Base-by-base conservation (phyloP, 2,113 vertebrate genomes). In the Oreotrochilus melanogaster region DNA sequence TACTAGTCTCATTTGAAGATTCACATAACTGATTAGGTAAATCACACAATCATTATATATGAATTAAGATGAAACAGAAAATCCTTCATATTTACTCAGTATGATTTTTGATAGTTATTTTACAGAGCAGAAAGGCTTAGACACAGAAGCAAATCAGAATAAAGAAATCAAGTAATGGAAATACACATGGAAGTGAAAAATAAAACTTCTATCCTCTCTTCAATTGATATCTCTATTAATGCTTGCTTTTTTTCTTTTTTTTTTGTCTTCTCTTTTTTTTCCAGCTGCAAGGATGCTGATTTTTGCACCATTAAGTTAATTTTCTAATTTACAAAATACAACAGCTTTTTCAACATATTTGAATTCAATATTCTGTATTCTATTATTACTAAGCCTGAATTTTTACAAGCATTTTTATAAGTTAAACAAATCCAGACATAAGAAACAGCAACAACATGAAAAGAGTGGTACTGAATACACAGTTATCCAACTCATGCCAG, bases 331-430 rank as follows among this genome's bases (percentile, higher is more conserved):
- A 69, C 5, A 72, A 71, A 79, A 56, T 28, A 11, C 7, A 62
- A 58, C 4, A 53, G 14, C 3, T 74, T 78, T 70, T 88, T 43
- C 22, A 25, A 9, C 11, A 14, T 43, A 16, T 84, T 65, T 57
- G 39, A 33, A 71, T 70, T 53, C 1, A 2, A 19, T 64, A 70
- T 66, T 72, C 61, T 81, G 3, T 56, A 18, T 11, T 12, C 39
- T 39, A 39, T 42, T 74, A 45, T 43, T 27, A 4, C 39, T 47
- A 72, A 75, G 12, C 8, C 39, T 72, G 57, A 81, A 25, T 64
- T 92, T 85, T 86, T 85, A 56, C n/a, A 62, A 37, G 7, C 9
- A 54, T 66, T 78, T 71, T 39, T 27, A 58, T 92, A 74, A 83
- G 28, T 11, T 80, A 54, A 12, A n/a, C 13, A 62, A 58, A 78